phyloP scores from a whole-genome alignment of 2,888 invertebrate species.

The Ceramica pisi region DNA sequence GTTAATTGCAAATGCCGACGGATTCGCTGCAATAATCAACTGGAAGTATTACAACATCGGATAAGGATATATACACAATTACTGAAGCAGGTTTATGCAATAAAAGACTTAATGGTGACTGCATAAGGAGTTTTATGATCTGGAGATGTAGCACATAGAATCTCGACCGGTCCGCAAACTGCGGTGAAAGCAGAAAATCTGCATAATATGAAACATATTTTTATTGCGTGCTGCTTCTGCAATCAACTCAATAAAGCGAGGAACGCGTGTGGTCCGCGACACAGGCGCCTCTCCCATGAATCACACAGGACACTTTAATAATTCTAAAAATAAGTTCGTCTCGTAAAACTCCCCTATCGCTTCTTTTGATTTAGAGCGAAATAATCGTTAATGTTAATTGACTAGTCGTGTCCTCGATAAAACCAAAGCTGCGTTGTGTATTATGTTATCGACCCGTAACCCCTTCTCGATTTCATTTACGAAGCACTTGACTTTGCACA shows the following conservation, averaged over 20 bases:
- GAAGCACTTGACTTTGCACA: conserved; percentile 32
- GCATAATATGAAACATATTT: conserved; percentile 65
- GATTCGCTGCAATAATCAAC: conserved; percentile 28
- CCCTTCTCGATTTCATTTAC: conserved; percentile 26
- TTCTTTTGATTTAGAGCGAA: conserved; percentile 71
- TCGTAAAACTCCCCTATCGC: conserved; percentile 67
- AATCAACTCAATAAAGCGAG: conserved; percentile 20
- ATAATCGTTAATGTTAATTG: conserved; percentile 71
- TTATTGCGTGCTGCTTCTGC: conserved; percentile 23
- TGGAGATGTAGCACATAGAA: conserved; percentile 47
- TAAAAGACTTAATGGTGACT: conserved; percentile 24
- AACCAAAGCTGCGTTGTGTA: conserved; percentile 32
- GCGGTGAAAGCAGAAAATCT: conserved; percentile 71
- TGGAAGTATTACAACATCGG: conserved; percentile 53
- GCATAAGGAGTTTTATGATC: conserved; percentile 32
- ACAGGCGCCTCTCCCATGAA: conserved; percentile 64
- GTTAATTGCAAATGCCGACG: conserved; percentile 35
- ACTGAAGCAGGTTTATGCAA: conserved; percentile 31
- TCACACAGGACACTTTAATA: conserved; percentile 72
- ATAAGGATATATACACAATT: conserved; percentile 45
- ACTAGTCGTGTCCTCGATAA: conserved; percentile 60
- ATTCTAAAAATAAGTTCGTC: conserved; percentile 70
- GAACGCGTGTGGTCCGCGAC: conserved; percentile 63
- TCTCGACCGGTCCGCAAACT: conserved; percentile 61
- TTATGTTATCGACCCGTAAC: conserved; percentile 30